Base-by-base conservation (phyloP, 2,113 vertebrate species). In the Gadus macrocephalus region DNA sequence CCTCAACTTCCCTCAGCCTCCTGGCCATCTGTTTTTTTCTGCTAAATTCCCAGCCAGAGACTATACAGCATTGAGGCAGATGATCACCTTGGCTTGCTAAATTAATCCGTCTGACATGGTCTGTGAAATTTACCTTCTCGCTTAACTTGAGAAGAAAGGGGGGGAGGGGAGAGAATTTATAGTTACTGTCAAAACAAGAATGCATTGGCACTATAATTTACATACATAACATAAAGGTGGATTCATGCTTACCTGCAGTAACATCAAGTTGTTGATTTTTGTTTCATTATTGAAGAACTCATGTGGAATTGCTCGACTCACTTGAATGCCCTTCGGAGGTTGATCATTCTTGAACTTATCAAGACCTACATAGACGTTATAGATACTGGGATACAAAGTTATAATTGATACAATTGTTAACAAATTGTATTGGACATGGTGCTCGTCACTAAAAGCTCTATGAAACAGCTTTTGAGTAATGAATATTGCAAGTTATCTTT, bases 1-100 rank as follows among this genome's bases (percentile, higher is more conserved):
- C 73, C 8, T 71, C 42, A 64, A 89, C 67, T 25, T 92, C 73
- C 15, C 84, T 74, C 67, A 96, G 90, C 1, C 1, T 64, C 1
- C 58, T 38, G 0, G 92, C 78, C 85, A 79, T 0, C 74, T 0
- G 0, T 0, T 0, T 3, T 0, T 14, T 7, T 0, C 0, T 11
- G 0, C 58, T 0, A 77, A n/a, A 61, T 79, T 94, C 94, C 94
- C 94, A 95, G 0, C 94, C 94, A 0, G 89, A 83, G 55, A 92
- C 89, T 0, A 78, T 27, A 19, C 95, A 96, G 11, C 66, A 2
- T 0, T 86, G 89, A 12, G 80, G 84, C 0, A 78, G 67, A 0
- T 2, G 17, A 9, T 67, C 53, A 5, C 19, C 63, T 5, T 1
- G 1, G 3, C 3, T 20, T 20, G 82, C 71, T 0, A 89, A 67